Evolutionary conservation across 2,888 invertebrate species (phyloP).

Genomic region (Megaustenia siamemsis): DNA sequence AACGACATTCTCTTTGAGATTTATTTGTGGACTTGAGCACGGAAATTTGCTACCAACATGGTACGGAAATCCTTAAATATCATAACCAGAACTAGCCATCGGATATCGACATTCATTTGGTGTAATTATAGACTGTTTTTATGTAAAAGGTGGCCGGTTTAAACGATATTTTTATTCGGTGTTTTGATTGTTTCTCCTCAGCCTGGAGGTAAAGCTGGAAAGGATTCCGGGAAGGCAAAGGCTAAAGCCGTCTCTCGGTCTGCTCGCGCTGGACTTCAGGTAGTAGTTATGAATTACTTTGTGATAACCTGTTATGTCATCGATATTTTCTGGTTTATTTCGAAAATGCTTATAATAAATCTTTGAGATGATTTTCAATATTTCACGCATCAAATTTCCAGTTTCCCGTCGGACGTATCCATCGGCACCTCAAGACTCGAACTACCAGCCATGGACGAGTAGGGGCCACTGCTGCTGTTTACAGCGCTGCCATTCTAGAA

Average conservation of each 20-base stretch:
- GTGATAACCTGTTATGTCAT: background rate
- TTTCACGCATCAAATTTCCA: slow-evolving; percentile 79
- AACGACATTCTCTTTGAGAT: background rate
- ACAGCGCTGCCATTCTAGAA: slow-evolving; percentile 99
- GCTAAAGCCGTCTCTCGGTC: slow-evolving; percentile 95
- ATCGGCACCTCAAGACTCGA: slow-evolving; percentile 98
- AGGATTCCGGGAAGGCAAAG: slow-evolving; percentile 99
- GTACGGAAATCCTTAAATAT: slow-evolving; percentile 54
- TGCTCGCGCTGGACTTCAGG: slow-evolving; percentile 98
- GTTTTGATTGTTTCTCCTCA: slow-evolving; percentile 64
- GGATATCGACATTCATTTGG: slow-evolving; percentile 20
- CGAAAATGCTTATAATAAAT: no score
- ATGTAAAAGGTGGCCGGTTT: background rate
- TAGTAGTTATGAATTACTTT: slow-evolving; percentile 79
- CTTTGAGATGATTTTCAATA: no score
- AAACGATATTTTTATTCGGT: slow-evolving; percentile 17
- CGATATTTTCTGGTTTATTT: background rate
- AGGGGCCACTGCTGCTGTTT: slow-evolving; percentile 99
- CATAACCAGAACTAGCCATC: slow-evolving; percentile 49
- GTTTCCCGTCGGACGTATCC: slow-evolving; percentile 99
- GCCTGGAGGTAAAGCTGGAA: slow-evolving; percentile 99
- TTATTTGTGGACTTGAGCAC: slow-evolving; percentile 5
- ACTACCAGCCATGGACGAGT: slow-evolving; percentile 99
- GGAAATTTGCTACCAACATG: slow-evolving; percentile 42
- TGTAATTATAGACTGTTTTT: slow-evolving; percentile 47